A percentile compares a stretch with the other conserved stretches of the same genome.
These are phyloP conservation scores for Capitulum mitella DNA, from an alignment of 2,888 invertebrate species.

Conservation along the genomic window DNA sequence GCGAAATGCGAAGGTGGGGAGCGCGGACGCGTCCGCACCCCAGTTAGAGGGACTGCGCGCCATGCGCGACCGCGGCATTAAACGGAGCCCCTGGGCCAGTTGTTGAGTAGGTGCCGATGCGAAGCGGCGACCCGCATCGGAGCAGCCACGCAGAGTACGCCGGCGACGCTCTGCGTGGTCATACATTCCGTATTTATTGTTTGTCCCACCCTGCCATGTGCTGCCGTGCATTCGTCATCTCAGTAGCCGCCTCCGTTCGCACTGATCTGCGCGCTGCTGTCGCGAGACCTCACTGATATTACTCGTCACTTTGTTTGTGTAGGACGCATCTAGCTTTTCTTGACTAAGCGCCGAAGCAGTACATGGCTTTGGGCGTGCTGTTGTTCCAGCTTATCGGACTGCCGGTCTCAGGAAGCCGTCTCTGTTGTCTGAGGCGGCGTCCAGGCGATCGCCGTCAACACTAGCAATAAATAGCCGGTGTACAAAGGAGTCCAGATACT, in stretches of 20 bases:
- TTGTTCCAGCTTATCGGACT: too few species aligned
- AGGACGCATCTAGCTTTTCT: too few species aligned
- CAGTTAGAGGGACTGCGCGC: too few species aligned
- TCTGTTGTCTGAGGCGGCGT: too few species aligned
- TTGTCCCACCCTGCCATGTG: not conserved
- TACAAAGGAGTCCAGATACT: too few species aligned
- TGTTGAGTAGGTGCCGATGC: not conserved
- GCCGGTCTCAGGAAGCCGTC: too few species aligned
- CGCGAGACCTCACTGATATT: conserved; percentile 14
- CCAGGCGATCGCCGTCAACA: too few species aligned
- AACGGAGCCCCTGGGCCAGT: not conserved
- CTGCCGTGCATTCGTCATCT: not conserved
- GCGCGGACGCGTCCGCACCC: too few species aligned
- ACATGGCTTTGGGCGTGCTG: too few species aligned
- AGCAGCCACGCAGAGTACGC: not conserved
- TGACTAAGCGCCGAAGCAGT: too few species aligned
- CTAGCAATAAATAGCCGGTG: too few species aligned
- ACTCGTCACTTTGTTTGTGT: not conserved
- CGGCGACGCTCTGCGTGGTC: not conserved
- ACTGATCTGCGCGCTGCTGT: too few species aligned
- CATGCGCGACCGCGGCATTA: not conserved
- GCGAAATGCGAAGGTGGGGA: not conserved
- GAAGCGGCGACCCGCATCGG: not conserved
- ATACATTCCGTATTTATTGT: conserved; percentile 21
- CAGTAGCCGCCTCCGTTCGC: not conserved